Conservation (phyloP, 2,888 invertebrate genomes). For the Synanthedon vespiformis region DNA sequence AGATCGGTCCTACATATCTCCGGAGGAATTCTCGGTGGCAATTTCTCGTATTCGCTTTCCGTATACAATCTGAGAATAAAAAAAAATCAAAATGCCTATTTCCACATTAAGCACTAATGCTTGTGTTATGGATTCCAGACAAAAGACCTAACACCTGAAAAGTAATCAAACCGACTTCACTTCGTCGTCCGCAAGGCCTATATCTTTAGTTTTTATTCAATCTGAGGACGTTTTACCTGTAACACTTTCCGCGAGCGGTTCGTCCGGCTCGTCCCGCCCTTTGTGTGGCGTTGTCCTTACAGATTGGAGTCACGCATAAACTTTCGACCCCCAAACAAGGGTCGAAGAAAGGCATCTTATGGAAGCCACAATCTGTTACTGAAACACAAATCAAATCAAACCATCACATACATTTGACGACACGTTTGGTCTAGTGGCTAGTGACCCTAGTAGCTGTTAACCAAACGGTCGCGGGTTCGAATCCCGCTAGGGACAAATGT, state of each 20-base stretch:
- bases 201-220: not conserved
- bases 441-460: too few species aligned
- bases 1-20: slow-evolving; percentile 94
- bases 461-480: too few species aligned
- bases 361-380: slow-evolving; percentile 97
- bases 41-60: slow-evolving; percentile 79
- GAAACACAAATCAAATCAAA: too few species aligned
- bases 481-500: too few species aligned
- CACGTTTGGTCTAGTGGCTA: too few species aligned
- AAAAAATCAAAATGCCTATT: too few species aligned
- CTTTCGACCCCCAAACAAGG: slow-evolving; percentile 85
- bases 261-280: slow-evolving; percentile 94
- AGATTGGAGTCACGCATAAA: slow-evolving; percentile 84
- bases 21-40: slow-evolving; percentile 82
- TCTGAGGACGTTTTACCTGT: slow-evolving; percentile 58
- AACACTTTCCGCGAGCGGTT: slow-evolving; percentile 85
- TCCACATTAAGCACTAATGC: too few species aligned
- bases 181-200: too few species aligned
- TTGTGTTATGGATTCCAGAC: too few species aligned
- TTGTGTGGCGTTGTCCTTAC: slow-evolving; percentile 90
- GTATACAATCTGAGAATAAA: slow-evolving; percentile 75
- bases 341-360: slow-evolving; percentile 92
- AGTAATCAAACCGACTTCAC: too few species aligned
- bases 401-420: too few species aligned
- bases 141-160: too few species aligned